Evolutionary conservation across 1,140 invertebrate species (phyloP).

Genomic region (Euborellia annulipes): DNA sequence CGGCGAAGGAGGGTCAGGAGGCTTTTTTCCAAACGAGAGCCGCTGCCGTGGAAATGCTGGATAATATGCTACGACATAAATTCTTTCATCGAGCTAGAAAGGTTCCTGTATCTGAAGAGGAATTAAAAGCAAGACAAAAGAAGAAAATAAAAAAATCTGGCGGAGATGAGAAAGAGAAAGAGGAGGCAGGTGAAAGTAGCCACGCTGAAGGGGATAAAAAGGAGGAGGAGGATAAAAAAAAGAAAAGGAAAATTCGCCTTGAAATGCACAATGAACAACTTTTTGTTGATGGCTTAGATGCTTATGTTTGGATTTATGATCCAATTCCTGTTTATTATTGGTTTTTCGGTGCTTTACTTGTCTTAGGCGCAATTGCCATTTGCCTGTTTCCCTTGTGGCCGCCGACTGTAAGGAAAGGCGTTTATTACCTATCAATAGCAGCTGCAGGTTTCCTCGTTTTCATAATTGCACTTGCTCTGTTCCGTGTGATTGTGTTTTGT

Average conservation of each 20-base stretch:
- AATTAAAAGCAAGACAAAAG: constrained; percentile 45
- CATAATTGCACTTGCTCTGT: constrained; percentile 75
- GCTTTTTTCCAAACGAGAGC: constrained; percentile 67
- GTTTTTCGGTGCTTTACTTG: constrained; percentile 79
- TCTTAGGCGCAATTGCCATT: constrained; percentile 84
- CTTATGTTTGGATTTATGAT: constrained; percentile 99
- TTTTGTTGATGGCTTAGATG: constrained; percentile 84
- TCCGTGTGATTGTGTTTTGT: constrained; percentile 83
- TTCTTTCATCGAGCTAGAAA: constrained; percentile 91
- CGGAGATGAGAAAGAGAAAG: constrained; percentile 36
- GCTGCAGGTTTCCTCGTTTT: constrained; percentile 87
- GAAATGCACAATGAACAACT: constrained; percentile 93
- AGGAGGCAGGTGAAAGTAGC: constrained; percentile 32
- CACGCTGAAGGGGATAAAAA: constrained; percentile 29
- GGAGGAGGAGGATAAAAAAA: constrained; percentile 28
- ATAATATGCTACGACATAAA: constrained; percentile 77
- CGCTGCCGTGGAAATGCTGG: constrained; percentile 63
- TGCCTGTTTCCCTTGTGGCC: constrained; percentile 98
- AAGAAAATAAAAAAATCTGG: constrained; percentile 32
- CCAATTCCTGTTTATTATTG: constrained; percentile 94
- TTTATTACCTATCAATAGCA: constrained; percentile 92
- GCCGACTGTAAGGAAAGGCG: constrained; percentile 73
- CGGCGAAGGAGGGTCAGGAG: constrained; percentile 41
- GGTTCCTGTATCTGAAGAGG: constrained; percentile 58
- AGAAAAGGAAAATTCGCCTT: constrained; percentile 54